Evolutionary conservation across 2,888 invertebrate species (phyloP).

Genomic region (Trichopria drosophilae): DNA sequence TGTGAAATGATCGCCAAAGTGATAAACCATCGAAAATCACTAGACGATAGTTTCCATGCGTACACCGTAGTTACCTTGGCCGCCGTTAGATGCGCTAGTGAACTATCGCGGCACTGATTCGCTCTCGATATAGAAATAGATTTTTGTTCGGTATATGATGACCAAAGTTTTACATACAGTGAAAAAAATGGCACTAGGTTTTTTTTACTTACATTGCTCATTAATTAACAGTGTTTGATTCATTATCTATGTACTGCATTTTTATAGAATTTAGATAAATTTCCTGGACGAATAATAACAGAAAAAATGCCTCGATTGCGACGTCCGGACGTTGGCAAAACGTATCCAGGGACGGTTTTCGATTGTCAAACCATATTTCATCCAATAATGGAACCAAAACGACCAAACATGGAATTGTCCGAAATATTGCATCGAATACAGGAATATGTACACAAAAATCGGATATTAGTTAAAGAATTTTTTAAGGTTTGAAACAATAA

Average conservation of each 20-base stretch:
- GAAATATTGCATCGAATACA: slow-evolving; percentile 69
- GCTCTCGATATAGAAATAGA: too few relatives aligned
- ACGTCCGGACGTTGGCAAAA: slow-evolving; percentile 67
- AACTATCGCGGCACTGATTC: too few relatives aligned
- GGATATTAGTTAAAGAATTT: slow-evolving; percentile 70
- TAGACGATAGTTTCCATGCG: too few relatives aligned
- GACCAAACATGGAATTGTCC: slow-evolving; percentile 61
- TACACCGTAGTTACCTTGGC: too few relatives aligned
- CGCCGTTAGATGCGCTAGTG: too few relatives aligned
- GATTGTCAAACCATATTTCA: slow-evolving; percentile 64
- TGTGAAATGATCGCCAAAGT: too few relatives aligned
- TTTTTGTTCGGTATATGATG: too few relatives aligned
- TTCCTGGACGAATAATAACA: slow-evolving; percentile 69
- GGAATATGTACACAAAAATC: slow-evolving; percentile 67
- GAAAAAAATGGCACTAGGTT: too few relatives aligned
- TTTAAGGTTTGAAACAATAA: slow-evolving; percentile 62
- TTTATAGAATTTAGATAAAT: slow-evolving; percentile 61
- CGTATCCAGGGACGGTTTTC: slow-evolving; percentile 61
- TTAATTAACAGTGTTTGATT: slow-evolving; percentile 5
- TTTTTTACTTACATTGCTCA: too few relatives aligned
- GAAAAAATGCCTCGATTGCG: slow-evolving; percentile 71
- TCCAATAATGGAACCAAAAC: slow-evolving; percentile 62
- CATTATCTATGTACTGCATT: background rate
- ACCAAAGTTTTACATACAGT: too few relatives aligned
- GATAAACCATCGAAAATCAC: too few relatives aligned